phyloP scores from a whole-genome alignment of 92 coral and sea anemone genomes.

The Palythoa caribaeorum region DNA sequence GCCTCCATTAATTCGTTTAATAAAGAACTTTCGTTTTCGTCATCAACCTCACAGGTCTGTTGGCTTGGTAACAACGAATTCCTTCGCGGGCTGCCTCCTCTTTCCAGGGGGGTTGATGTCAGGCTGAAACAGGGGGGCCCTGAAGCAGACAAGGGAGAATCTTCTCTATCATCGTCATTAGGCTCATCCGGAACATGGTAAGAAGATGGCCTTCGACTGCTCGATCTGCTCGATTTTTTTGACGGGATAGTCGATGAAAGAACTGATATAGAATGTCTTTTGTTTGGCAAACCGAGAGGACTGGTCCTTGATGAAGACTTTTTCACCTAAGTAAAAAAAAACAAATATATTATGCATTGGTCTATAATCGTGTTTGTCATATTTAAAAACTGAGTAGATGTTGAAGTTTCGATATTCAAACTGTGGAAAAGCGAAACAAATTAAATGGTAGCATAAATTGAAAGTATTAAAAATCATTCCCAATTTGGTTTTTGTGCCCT shows the following conservation, averaged over 20 bases:
- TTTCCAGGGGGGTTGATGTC: conserved; percentile 46
- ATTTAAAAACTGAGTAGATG: neutral
- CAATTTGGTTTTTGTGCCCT: too few species aligned
- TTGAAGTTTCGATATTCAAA: too few species aligned
- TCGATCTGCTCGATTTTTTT: conserved; percentile 10
- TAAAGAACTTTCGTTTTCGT: conserved; percentile 80
- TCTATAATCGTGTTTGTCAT: too few species aligned
- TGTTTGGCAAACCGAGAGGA: conserved; percentile 76
- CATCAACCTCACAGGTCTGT: conserved; percentile 88
- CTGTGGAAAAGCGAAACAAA: too few species aligned
- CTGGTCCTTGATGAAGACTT: conserved; percentile 53
- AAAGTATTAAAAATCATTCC: too few species aligned
- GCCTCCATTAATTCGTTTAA: conserved; percentile 79
- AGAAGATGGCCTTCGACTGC: conserved; percentile 22
- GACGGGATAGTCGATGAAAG: conserved; percentile 59
- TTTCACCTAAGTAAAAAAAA: neutral
- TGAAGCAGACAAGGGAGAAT: conserved; percentile 32
- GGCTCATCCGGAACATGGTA: conserved; percentile 29
- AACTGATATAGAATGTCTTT: conserved; percentile 84
- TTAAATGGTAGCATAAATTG: too few species aligned
- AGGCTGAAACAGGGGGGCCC: conserved; percentile 31
- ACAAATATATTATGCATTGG: neutral
- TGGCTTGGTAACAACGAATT: conserved; percentile 77
- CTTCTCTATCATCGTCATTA: conserved; percentile 43
- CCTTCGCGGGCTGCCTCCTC: conserved; percentile 50